Evolutionary conservation across 1,140 invertebrate species (phyloP), one percentile per base, ranked within the genome.

Genomic region (Drosophila littoralis): DNA sequence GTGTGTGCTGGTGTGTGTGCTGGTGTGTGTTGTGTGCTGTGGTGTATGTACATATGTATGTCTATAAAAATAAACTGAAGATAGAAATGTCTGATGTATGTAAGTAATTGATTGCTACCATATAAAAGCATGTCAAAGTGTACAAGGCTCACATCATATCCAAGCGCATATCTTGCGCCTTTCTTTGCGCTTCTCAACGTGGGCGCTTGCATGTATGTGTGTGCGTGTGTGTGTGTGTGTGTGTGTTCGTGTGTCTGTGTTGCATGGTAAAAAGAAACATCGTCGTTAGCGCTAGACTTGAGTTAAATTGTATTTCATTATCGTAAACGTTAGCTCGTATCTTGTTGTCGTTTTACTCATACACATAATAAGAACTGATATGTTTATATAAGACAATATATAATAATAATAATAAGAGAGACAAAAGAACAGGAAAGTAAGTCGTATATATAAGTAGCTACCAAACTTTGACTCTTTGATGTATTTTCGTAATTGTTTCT

Each of bases 31-130:
- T 61, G 22, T 22, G 22, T 22, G 22, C 22, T 22, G 22, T 22
- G 79, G 81, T 83, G 81, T 84, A 84, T 86, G 82, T 84, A 84
- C 82, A 86, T 68, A 77, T 82, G 81, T 77, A 32, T 84, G 66
- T 79, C 68, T 73, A 55, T 45, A 10, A 32, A 66, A 77, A 77
- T 65, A 59, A 88, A 83, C 45, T 45, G 22, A 85, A 79, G 45
- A 63, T 51, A 77, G 59, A 83, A 84, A 77, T 75, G 81, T 76
- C 57, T 73, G 32, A 57, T 81, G 57, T 64, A 42, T 78, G 61
- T 65, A 35, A 74, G 60, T 75, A 68, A 81, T 69, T 68, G 60
- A 67, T 79, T 79, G 65, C 65, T 82, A 82, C 68, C 80, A 54
- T 82, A 79, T 82, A 82, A 78, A 82, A 81, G 80, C 79, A 81